Evolutionary conservation across 2,888 invertebrate species (phyloP).

Genomic region (Mesorhabditis spiculigera): DNA sequence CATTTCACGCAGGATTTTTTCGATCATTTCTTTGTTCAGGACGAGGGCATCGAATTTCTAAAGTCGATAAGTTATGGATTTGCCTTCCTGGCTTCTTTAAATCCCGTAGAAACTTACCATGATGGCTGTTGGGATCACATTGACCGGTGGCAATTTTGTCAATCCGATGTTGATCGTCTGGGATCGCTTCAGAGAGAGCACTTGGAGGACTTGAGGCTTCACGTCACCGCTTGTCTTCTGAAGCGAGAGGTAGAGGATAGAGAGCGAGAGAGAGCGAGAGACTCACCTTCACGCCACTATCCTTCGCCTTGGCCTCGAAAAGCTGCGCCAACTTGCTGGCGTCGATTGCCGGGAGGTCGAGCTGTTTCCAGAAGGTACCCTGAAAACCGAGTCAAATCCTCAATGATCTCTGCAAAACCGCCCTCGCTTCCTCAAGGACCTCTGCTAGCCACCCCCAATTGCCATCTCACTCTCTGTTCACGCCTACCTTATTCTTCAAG

Average conservation of each 20-base stretch:
- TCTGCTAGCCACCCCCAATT: too few relatives aligned
- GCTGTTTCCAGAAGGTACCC: conserved; percentile 79
- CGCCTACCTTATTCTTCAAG: conserved; percentile 49
- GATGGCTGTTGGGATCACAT: conserved; percentile 92
- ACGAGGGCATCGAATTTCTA: conserved; percentile 98
- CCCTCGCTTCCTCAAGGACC: neutral
- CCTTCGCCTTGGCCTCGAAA: conserved; percentile 93
- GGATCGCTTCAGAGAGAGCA: conserved; percentile 91
- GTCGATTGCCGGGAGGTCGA: conserved; percentile 77
- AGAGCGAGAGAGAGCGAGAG: too few relatives aligned
- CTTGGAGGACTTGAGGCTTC: conserved; percentile 80
- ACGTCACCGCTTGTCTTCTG: conserved; percentile 38
- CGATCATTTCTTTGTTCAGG: conserved; percentile 78
- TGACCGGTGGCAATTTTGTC: conserved; percentile 93
- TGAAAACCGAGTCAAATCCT: neutral
- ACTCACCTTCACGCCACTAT: conserved; percentile 41
- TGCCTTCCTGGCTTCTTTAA: neutral
- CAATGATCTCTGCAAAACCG: neutral
- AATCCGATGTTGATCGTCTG: conserved; percentile 99
- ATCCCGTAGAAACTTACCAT: conserved; percentile 27
- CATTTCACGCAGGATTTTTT: conserved; percentile 89
- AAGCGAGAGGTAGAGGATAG: neutral
- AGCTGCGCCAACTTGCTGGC: conserved; percentile 88
- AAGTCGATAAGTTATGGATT: conserved; percentile 62
- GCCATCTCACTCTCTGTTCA: too few relatives aligned